A percentile compares a stretch with the other conserved stretches of the same genome.
phyloP scores from a whole-genome alignment of 2,113 vertebrate genomes.

The Suricata suricatta region DNA sequence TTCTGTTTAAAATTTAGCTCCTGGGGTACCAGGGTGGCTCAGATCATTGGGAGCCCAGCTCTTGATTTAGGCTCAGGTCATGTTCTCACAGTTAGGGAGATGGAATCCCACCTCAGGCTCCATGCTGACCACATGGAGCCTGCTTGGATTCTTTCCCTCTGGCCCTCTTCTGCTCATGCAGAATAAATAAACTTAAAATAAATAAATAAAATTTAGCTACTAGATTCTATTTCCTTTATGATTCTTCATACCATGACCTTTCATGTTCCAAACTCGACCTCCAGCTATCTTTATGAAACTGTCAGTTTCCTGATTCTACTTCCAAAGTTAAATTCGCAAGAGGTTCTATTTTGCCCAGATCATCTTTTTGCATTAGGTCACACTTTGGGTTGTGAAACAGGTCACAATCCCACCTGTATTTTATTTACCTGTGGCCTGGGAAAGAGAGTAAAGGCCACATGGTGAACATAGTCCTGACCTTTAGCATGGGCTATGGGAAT shows the following conservation, averaged over 20 bases:
- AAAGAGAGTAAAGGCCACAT: not conserved
- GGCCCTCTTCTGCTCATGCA: no score
- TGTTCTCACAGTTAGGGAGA: no score
- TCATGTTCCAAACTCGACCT: not conserved
- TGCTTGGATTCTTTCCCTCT: no score
- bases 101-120: no score
- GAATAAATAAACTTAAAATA: no score
- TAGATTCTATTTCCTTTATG: not conserved
- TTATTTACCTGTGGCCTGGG: not conserved
- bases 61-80: no score
- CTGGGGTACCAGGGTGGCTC: no score
- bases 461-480: not conserved
- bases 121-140: no score
- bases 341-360: not conserved
- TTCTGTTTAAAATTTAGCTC: slow-evolving; percentile 38
- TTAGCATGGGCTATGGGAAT: not conserved
- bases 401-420: not conserved
- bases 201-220: not conserved
- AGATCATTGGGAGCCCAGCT: no score
- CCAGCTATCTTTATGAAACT: not conserved
- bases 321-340: not conserved
- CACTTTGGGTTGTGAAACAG: not conserved
- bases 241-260: not conserved
- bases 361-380: not conserved
- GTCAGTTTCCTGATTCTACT: slow-evolving; percentile 29